Evolutionary conservation across 2,113 vertebrate species (phyloP).

Genomic region (Phylloscopus trochiloides): DNA sequence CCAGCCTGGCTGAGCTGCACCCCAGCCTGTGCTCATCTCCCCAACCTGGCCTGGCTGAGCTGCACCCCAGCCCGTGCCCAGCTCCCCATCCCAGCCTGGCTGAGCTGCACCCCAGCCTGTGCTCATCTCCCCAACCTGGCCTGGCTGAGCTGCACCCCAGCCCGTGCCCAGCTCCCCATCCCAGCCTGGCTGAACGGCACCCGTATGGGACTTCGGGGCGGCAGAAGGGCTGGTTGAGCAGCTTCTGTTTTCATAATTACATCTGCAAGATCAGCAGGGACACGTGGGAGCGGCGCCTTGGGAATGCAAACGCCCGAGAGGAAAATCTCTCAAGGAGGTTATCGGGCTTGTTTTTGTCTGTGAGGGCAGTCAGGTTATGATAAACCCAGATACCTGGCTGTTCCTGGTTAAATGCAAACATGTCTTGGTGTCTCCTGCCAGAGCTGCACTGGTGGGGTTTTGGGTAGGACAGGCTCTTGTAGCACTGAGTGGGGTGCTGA

Average conservation of each 20-base stretch:
- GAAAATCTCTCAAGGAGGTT: neutral
- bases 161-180: neutral
- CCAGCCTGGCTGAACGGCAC: neutral
- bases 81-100: neutral
- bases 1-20: neutral
- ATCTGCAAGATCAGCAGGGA: neutral
- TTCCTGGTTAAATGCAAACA: neutral
- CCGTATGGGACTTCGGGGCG: accelerated
- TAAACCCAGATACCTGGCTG: neutral
- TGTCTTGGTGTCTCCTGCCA: neutral
- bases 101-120: too few relatives aligned
- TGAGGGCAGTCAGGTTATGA: neutral
- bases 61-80: neutral
- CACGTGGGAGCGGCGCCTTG: neutral
- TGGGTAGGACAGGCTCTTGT: neutral
- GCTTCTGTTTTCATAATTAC: neutral
- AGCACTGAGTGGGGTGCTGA: accelerated
- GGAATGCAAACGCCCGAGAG: accelerated
- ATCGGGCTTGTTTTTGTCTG: neutral
- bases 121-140: neutral
- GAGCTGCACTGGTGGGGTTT: neutral
- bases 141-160: neutral
- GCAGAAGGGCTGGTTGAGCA: neutral
- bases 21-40: neutral
- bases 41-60: neutral